phyloP scores from a whole-genome alignment of 2,113 vertebrate species.

The Numenius arquata region DNA sequence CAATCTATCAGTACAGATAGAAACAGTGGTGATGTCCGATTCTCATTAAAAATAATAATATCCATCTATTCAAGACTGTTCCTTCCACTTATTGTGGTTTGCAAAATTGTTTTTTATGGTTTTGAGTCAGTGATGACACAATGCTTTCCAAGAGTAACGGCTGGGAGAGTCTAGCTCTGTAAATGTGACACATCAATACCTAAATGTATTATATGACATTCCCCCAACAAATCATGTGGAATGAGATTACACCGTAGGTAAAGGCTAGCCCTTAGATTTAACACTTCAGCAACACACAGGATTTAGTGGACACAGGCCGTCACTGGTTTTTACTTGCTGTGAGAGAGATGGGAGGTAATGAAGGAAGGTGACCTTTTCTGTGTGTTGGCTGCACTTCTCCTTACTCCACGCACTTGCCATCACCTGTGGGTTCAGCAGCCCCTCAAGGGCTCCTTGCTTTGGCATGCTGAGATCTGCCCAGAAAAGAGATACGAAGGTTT shows the following conservation, averaged over 20 bases:
- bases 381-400: background rate
- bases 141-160: background rate
- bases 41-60: background rate
- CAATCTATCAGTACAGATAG: background rate
- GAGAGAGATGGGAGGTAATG: background rate
- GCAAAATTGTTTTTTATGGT: background rate
- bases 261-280: background rate
- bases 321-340: background rate
- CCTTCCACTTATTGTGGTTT: background rate
- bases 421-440: background rate
- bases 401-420: background rate
- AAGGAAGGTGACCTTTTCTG: background rate
- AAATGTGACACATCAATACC: background rate
- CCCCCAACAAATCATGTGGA: background rate
- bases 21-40: background rate
- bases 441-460: background rate
- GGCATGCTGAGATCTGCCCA: background rate
- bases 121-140: background rate
- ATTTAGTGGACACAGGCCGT: background rate
- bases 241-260: background rate
- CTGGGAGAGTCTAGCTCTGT: background rate
- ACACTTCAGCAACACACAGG: background rate
- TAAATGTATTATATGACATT: background rate
- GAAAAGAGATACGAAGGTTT: background rate
- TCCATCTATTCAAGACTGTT: background rate